Evolutionary conservation across 2,113 vertebrate genomes (phyloP).

Genomic region (cattle (Bos taurus)): ARS-UCD2.0 NC_037335.1:11475001-11475500

Average conservation of each 20-base stretch:
- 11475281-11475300: neutral
- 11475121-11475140: neutral
- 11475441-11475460: neutral
- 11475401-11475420: neutral
- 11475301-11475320: neutral
- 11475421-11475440: neutral
- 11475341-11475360: neutral
- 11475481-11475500: neutral
- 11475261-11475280: fast-evolving
- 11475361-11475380: neutral
- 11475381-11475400: neutral
- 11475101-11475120: no score
- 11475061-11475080: neutral
- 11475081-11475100: no score
- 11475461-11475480: neutral
- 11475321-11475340: neutral
- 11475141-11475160: neutral
- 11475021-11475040: neutral
- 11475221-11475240: neutral
- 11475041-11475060: neutral
- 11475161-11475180: neutral
- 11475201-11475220: neutral
- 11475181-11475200: neutral
- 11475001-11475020: neutral
- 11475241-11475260: neutral